Conservation (phyloP, 2,797 vertebrate species). For the Sebastes nivosus region DNA sequence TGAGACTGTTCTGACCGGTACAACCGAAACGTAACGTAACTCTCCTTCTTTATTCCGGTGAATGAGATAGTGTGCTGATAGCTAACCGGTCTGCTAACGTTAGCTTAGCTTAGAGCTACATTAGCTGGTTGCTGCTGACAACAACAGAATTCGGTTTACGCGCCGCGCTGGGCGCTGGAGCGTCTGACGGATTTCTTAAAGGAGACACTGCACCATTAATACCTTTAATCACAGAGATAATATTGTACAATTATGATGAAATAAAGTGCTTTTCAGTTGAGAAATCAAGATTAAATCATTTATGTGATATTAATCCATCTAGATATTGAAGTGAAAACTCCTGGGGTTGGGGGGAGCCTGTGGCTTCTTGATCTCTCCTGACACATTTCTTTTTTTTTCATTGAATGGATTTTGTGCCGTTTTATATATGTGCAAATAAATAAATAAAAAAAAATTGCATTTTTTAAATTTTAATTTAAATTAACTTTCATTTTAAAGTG, state of each 20-base stretch:
- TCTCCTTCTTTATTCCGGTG: neutral
- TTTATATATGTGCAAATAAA: no score
- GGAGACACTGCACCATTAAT: conserved; percentile 2
- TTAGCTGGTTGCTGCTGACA: conserved; percentile 52
- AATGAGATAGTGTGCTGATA: neutral
- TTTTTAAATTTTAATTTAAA: no score
- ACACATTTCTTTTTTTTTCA: no score
- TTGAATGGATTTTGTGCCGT: no score
- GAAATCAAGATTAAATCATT: fast-evolving
- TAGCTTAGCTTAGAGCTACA: conserved; percentile 29
- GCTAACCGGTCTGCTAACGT: neutral
- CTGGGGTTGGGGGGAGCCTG: no score
- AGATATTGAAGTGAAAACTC: neutral
- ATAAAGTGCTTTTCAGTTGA: fast-evolving
- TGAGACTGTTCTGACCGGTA: no score
- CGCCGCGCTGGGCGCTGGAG: conserved; percentile 73
- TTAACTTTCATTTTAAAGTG: neutral
- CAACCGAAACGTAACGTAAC: no score
- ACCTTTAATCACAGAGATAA: neutral
- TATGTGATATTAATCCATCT: fast-evolving
- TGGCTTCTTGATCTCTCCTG: no score
- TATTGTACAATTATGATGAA: fast-evolving
- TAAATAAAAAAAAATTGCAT: no score
- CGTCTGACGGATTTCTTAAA: conserved; percentile 65
- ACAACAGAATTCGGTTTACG: conserved; percentile 80